Base-by-base conservation (phyloP, 2,888 invertebrate genomes). In the Lasioglossum malachurum region DNA sequence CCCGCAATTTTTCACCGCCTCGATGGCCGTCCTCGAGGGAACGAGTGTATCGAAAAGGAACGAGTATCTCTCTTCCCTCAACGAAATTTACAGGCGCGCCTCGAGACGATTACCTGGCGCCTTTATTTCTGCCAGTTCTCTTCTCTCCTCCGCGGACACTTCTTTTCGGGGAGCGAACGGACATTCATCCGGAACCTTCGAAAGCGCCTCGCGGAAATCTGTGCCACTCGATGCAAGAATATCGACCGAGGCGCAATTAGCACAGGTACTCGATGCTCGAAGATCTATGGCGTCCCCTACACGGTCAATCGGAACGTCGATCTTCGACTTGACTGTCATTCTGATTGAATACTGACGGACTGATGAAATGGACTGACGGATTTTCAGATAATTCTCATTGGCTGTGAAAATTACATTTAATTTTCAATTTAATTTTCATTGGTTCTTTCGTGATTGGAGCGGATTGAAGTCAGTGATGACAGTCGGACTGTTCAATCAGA, bases 1-100 rank as follows among this genome's bases (percentile, higher is more conserved):
- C 64, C 46, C 71, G 71, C 19, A 78, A 78, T 81, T 81, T 81
- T 78, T 81, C 78, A 71, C 57, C 31, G 67, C 67, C 64, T 64
- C 64, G 67, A 35, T 10, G 67, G 35, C 67, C 35, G 35, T 35
- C 23, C 67, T 23, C 67, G 67, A 67, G 67, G 67, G 67, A 67
- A 35, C 67, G 35, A 67, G 67, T 35, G 67, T 67, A 67, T 67
- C 67, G 67, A 71, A 73, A 73, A n/a, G 27, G 16, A 23, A 16
- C 44, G n/a, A 27, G 38, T n/a, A 44, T 41, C 41, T 23, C 41
- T 23, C 71, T n/a, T 67, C 67, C 67, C 31, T 67, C 35, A 1
- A 35, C 35, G 35, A 67, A 67, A 67, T 67, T 35, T 35, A 35
- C 16, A 64, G 23, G 35, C 67, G 19, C 35, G 35, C 35, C 35